phyloP scores from a whole-genome alignment of 2,888 invertebrate species.

The Rutpela maculata region DNA sequence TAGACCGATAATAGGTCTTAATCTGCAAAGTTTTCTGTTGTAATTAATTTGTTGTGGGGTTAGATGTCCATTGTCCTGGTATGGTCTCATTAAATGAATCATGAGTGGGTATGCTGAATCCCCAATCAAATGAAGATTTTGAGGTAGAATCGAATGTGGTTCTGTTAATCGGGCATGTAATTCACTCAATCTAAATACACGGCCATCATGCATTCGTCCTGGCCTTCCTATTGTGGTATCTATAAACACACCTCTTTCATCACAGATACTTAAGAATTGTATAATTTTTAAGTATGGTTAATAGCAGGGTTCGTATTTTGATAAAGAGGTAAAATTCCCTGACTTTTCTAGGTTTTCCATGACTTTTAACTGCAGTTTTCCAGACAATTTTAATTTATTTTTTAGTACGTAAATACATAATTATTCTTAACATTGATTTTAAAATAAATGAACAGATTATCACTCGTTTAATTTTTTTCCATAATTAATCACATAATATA shows the following conservation, averaged over 20 bases:
- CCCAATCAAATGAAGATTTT: not conserved
- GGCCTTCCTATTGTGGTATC: not conserved
- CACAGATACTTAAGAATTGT: slow-evolving; percentile 3
- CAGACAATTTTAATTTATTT: too few species aligned
- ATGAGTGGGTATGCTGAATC: not conserved
- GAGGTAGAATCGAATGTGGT: not conserved
- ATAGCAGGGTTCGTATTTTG: too few species aligned
- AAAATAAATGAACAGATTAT: too few species aligned
- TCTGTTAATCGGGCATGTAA: not conserved
- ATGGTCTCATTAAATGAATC: not conserved
- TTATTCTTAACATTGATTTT: too few species aligned
- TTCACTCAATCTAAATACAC: not conserved
- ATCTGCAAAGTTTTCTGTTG: not conserved
- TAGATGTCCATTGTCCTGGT: not conserved
- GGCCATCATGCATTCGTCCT: slow-evolving; percentile 3
- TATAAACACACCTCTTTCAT: not conserved
- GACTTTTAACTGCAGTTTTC: too few species aligned
- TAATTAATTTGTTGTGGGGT: not conserved
- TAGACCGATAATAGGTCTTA: not conserved
- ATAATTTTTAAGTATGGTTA: not conserved
- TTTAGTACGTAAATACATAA: too few species aligned
- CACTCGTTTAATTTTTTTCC: too few species aligned
- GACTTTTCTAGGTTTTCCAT: too few species aligned
- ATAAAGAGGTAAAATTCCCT: too few species aligned
- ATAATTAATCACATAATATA: too few species aligned